Evolutionary conservation across 2,797 vertebrate species (phyloP), one percentile per base, ranked within the genome.

Genomic region (Orestias chungarensis): DNA sequence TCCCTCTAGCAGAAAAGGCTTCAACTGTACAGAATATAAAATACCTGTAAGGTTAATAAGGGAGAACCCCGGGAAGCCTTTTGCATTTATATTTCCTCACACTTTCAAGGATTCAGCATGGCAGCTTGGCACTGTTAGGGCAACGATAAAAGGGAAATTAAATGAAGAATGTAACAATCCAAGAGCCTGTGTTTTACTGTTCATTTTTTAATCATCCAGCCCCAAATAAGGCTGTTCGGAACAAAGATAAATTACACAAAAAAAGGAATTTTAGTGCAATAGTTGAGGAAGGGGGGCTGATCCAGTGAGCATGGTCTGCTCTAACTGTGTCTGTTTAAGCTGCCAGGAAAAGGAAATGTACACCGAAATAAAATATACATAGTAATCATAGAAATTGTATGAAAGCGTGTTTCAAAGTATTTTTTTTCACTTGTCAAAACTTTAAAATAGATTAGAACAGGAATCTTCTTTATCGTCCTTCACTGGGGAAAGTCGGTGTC

Each of bases 11-110:
- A 90, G 74, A 86, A 81, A 79, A 80, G 59, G 74, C 78, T 49
- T 78, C 65, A 76, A 91, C 82, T 74, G 73, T 72, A 78, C 78
- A 77, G 78, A 87, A 89, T 88, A 79, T 88, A 86, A 84, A 90
- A 85, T 86, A 87, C 86, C 88, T 83, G 69, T 84, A 79, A 76
- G 80, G 81, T 86, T 86, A 86, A 90, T 86, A 82, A 82, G 79
- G 59, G 70, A 89, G 66, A 77, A 75, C 72, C 75, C 71, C 61
- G 52, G 59, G 70, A 72, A 73, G 76, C 31, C 43, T 79, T 42
- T 49, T 79, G 71, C 73, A 83, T 87, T 84, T 83, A 87, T 75
- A 75, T 80, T 77, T 82, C 74, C 70, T 77, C 44, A 33, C 65
- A 74, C 73, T 87, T 79, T 44, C 43, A 78, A 79, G 66, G 79